Evolutionary conservation across 2,113 vertebrate genomes (phyloP), one percentile per base, ranked within the genome.

Genomic region (Corythornis vintsioides): DNA sequence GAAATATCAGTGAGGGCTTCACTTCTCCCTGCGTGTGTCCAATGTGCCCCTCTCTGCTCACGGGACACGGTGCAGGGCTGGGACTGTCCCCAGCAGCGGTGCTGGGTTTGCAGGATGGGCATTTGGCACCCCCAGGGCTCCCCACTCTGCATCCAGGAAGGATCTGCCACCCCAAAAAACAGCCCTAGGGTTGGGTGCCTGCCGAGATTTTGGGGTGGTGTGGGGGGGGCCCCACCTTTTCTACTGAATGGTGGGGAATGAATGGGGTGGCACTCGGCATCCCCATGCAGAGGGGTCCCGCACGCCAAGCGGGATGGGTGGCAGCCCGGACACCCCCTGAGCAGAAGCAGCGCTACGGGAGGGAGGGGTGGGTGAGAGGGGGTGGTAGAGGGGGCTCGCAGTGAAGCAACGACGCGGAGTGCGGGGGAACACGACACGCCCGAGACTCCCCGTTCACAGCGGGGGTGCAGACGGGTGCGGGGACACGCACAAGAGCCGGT

Each of bases 181-280:
- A 52, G 28, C 28, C 1, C 10, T 12, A 0, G 0, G 29, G 50
- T 6, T 55, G 73, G 12, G 33, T 55, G 6, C 29, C 53, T 6
- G 15, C 0, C 2, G 31, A 5, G 28, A 26, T 25, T 20, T 3
- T n/a, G 6, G 15, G 7, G 12, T 18, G 18, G 15, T 48, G 47
- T 5, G 26, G 13, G 33, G 67, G 21, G 7, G 25, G 52, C 21
- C 16, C n/a, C 56, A 22, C 56, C 4, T 12, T 16, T 24, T 35
- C 16, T 24, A 11, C 10, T 7, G 56, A 29, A 25, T 42, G 22
- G 33, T 0, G 19, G 31, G 55, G 45, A 90, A 84, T 84, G 89
- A 93, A 92, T 84, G 75, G 22, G 65, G 86, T 3, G 3, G n/a
- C 38, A 6, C 67, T 22, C 0, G 2, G 60, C 31, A 10, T 63